Evolutionary conservation across 2,113 vertebrate genomes (phyloP).

Genomic region (Anser brachyrhynchus): DNA sequence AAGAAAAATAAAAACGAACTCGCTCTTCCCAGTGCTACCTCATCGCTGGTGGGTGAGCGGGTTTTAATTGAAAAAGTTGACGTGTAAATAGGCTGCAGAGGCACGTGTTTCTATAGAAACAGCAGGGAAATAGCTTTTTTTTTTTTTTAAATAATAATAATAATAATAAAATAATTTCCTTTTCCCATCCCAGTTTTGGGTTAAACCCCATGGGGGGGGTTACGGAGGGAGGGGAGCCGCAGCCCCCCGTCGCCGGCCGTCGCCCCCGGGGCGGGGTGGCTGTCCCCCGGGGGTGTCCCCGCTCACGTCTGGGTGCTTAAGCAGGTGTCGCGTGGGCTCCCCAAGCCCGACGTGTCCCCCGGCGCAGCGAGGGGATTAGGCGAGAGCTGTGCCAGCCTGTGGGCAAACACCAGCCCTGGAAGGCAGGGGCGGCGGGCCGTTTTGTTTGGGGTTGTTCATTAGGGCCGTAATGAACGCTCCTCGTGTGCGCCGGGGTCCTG

Average conservation of each 20-base stretch:
- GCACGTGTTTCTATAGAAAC: slow-evolving; percentile 6
- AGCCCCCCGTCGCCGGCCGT: not conserved
- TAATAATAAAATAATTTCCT: not conserved
- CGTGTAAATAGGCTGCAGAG: not conserved
- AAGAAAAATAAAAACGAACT: not conserved
- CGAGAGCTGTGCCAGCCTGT: not conserved
- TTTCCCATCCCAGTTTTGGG: not conserved
- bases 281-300: no score
- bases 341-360: no score
- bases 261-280: no score
- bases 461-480: no score
- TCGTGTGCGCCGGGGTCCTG: no score
- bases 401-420: slow-evolving; percentile 28
- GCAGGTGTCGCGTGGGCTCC: no score
- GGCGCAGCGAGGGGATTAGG: no score
- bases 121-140: not conserved
- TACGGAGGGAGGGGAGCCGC: not conserved
- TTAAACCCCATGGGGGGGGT: fast-evolving
- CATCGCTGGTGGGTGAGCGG: not conserved
- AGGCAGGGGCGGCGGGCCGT: slow-evolving; percentile 19
- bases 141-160: not conserved
- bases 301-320: no score
- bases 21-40: not conserved
- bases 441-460: slow-evolving; percentile 19
- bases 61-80: not conserved